Evolutionary conservation across 2,888 invertebrate species (phyloP).

Genomic region (Bursaphelenchus okinawaensis): DNA sequence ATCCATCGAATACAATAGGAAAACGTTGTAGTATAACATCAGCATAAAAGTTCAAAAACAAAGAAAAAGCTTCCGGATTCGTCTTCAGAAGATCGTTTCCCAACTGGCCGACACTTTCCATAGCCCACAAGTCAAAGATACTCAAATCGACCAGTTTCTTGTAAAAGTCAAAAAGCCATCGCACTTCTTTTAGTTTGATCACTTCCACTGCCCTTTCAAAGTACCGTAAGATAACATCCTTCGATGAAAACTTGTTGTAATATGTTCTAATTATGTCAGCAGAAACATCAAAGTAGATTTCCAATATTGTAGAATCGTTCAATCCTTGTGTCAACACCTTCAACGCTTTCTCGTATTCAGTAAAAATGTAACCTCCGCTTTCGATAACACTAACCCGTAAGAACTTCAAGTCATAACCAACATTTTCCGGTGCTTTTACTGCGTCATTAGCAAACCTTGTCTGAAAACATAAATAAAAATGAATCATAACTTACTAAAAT

Average conservation of each 20-base stretch:
- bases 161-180: slow-evolving; percentile 12
- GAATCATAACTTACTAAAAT: slow-evolving; percentile 4
- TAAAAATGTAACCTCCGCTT: neutral
- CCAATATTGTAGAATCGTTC: neutral
- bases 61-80: neutral
- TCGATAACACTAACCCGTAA: neutral
- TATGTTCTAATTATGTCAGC: neutral
- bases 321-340: neutral
- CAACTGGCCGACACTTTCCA: slow-evolving; percentile 38
- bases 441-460: neutral
- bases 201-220: slow-evolving; percentile 1
- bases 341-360: neutral
- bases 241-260: neutral
- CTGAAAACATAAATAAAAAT: neutral
- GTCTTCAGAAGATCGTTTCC: slow-evolving; percentile 3
- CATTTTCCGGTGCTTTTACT: neutral
- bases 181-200: neutral
- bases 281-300: neutral
- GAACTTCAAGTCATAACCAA: neutral
- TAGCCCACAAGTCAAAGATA: slow-evolving; percentile 39
- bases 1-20: neutral
- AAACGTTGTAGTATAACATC: neutral
- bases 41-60: neutral
- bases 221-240: neutral
- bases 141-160: slow-evolving; percentile 18